Evolutionary conservation across 2,888 invertebrate genomes (phyloP).

Genomic region (Hydrotaea cyrtoneurina): DNA sequence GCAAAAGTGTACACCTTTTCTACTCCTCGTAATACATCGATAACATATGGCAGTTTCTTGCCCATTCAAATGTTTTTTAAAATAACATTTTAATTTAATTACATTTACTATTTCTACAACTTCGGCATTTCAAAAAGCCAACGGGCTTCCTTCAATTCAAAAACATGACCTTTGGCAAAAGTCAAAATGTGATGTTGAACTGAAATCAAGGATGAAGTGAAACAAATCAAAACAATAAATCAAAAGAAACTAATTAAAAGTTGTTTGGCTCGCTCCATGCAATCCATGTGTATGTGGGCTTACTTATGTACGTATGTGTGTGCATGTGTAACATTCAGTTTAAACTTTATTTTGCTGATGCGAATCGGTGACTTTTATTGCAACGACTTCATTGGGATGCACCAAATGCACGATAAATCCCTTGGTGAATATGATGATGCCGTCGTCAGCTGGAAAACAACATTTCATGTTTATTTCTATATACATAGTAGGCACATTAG

Average conservation of each 20-base stretch:
- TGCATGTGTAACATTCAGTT: background rate
- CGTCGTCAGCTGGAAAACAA: background rate
- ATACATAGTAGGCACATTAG: background rate
- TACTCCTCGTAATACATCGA: too few species aligned
- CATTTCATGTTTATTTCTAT: background rate
- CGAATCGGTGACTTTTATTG: background rate
- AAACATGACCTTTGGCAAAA: background rate
- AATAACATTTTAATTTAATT: too few species aligned
- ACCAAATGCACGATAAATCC: background rate
- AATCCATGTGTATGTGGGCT: background rate
- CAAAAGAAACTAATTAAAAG: background rate
- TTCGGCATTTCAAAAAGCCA: too few species aligned
- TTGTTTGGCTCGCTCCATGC: background rate
- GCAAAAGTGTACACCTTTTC: too few species aligned
- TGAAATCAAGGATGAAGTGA: background rate
- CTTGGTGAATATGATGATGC: background rate
- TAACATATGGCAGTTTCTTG: too few species aligned
- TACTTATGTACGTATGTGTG: background rate
- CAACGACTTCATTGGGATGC: background rate
- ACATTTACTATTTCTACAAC: too few species aligned
- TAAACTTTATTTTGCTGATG: slow-evolving; percentile 7
- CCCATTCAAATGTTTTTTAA: too few species aligned
- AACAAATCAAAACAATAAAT: background rate
- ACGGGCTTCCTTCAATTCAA: background rate
- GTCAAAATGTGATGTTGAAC: background rate